Evolutionary conservation across 2,113 vertebrate genomes (phyloP), one percentile per base, ranked within the genome.

Genomic region (Lasiurus borealis): DNA sequence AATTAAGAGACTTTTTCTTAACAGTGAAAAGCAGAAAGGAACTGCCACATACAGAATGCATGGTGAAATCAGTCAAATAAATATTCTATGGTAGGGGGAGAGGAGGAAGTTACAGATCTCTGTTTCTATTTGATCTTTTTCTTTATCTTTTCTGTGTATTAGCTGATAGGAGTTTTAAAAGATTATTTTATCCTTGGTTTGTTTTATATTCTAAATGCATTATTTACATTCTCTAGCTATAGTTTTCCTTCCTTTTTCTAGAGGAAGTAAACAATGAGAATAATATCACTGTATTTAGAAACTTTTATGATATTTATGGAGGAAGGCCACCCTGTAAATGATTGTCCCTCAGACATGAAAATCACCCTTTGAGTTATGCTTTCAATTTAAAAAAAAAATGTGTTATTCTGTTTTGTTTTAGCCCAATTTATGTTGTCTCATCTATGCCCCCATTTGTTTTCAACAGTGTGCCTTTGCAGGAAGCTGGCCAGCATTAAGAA

Each of bases 221-320:
- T 87, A 90, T 91, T 95, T 90, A 59, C 31, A 15, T 88, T 90
- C 40, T 84, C 77, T 83, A 54, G 16, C 57, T 92, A 44, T 34
- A 83, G 18, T 85, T 94, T 86, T 48, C 75, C 29, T 95, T 83
- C 68, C 31, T 90, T 19, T 94, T 94, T 66, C 16, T 85, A 64
- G 34, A 94, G 46, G 62, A 94, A 88, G 36, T 46, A 81, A 34
- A 81, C 40, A 77, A 40, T 54, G 68, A 76, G 27, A 90, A 90
- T 40, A 59, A 16, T 44, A 76, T 54, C 88, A 29, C 15, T 6
- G 3, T 64, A 66, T 88, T 85, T 88, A 78, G 36, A 91, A 80
- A 13, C 8, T 85, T 94, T 73, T 73, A 27, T 85, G 54, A 69
- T 84, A 73, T 25, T 80, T 80, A 72, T 54, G 54, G 34, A 10